These are phyloP conservation scores for Meloidogyne floridensis DNA, from an alignment of 1,140 invertebrate species.

Conservation along the genomic window DNA sequence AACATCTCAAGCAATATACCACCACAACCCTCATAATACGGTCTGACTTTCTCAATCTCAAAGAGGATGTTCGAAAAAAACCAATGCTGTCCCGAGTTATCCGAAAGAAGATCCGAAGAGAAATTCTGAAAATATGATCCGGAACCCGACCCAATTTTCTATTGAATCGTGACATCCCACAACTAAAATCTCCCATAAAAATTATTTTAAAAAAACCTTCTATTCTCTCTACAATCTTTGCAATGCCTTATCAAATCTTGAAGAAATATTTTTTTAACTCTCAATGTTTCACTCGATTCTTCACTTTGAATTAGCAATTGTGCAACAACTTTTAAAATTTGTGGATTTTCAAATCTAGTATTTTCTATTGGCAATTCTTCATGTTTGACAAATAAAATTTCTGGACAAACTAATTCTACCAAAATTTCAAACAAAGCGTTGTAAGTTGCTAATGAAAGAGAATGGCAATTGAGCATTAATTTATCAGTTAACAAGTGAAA, in stretches of 20 bases:
- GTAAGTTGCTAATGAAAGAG: constrained; percentile 87
- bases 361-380: constrained; percentile 84
- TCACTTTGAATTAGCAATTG: constrained; percentile 94
- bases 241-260: constrained; percentile 95
- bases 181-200: too few species aligned
- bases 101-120: too few species aligned
- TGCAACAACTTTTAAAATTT: constrained; percentile 95
- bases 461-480: constrained; percentile 78
- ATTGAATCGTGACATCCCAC: too few species aligned
- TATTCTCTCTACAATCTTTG: constrained; percentile 94
- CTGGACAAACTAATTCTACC: constrained; percentile 91
- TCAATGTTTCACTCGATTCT: constrained; percentile 82
- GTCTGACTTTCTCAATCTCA: too few species aligned
- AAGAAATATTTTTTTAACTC: constrained; percentile 75
- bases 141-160: too few species aligned
- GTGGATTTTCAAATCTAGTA: constrained; percentile 95
- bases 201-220: constrained; percentile 68
- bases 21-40: too few species aligned
- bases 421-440: constrained; percentile 96
- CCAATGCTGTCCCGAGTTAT: too few species aligned
- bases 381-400: constrained; percentile 74
- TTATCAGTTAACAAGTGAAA: constrained; percentile 92
- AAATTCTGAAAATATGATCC: too few species aligned
- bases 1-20: too few species aligned
- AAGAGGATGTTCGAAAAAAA: too few species aligned